Evolutionary conservation across 2,888 invertebrate species (phyloP).

Genomic region (Prenolepis imparis): DNA sequence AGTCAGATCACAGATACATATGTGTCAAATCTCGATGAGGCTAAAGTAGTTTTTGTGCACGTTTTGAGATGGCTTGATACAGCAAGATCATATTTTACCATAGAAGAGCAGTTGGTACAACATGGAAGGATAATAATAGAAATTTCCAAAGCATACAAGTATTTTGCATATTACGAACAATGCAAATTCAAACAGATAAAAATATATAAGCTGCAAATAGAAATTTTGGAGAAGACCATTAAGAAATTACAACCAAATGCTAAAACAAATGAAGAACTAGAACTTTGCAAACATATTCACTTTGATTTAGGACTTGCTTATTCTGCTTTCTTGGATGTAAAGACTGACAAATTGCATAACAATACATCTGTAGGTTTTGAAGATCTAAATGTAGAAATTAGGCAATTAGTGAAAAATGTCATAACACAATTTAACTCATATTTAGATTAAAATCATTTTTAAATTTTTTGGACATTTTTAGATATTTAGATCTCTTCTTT

Average conservation of each 20-base stretch:
- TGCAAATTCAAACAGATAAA: background rate
- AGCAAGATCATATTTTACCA: background rate
- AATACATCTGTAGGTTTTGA: too few species aligned
- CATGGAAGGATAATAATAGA: background rate
- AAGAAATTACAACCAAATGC: background rate
- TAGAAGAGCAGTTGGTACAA: background rate
- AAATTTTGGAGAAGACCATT: background rate
- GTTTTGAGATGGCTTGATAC: background rate
- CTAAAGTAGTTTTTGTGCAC: constrained; percentile 6
- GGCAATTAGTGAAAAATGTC: background rate
- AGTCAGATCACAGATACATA: background rate
- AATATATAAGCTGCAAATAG: constrained; percentile 7
- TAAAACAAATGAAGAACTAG: background rate
- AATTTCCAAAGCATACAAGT: background rate
- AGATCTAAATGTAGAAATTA: background rate
- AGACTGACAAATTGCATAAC: background rate
- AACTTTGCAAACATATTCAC: background rate
- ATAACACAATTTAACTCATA: background rate
- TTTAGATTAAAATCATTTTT: background rate
- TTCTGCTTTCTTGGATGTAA: background rate
- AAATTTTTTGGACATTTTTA: background rate
- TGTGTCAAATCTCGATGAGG: background rate
- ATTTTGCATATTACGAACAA: background rate
- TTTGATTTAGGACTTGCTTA: background rate
- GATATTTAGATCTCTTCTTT: background rate